phyloP scores from a whole-genome alignment of 2,113 vertebrate genomes.

The Alaudala cheleensis region DNA sequence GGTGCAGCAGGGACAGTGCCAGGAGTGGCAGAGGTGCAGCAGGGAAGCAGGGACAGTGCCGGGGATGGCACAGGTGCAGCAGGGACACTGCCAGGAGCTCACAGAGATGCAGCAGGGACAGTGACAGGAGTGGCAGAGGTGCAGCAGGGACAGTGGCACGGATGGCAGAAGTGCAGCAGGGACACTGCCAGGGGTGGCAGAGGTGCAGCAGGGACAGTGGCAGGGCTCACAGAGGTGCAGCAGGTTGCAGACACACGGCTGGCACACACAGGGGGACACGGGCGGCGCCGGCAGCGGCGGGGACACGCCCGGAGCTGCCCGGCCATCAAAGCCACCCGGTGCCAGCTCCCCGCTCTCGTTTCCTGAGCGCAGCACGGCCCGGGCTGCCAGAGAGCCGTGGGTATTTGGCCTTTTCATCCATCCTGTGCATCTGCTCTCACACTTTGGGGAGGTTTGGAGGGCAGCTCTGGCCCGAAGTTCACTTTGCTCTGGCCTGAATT shows the following conservation, averaged over 20 bases:
- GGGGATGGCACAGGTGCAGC: neutral
- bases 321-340: neutral
- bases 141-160: neutral
- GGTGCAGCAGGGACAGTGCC: no score
- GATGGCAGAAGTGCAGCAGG: neutral
- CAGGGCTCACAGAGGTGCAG: neutral
- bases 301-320: neutral
- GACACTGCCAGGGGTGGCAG: neutral
- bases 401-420: constrained; percentile 24
- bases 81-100: no score
- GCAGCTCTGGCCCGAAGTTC: neutral
- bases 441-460: neutral
- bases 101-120: neutral
- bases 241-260: neutral
- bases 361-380: constrained; percentile 18
- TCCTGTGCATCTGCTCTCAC: neutral
- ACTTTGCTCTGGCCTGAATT: neutral
- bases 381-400: neutral
- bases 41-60: no score
- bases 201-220: neutral
- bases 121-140: no score
- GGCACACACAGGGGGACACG: neutral
- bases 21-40: no score
- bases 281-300: neutral
- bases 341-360: neutral